Evolutionary conservation across 2,113 vertebrate species (phyloP).

Genomic region (Clarias batrachus): DNA sequence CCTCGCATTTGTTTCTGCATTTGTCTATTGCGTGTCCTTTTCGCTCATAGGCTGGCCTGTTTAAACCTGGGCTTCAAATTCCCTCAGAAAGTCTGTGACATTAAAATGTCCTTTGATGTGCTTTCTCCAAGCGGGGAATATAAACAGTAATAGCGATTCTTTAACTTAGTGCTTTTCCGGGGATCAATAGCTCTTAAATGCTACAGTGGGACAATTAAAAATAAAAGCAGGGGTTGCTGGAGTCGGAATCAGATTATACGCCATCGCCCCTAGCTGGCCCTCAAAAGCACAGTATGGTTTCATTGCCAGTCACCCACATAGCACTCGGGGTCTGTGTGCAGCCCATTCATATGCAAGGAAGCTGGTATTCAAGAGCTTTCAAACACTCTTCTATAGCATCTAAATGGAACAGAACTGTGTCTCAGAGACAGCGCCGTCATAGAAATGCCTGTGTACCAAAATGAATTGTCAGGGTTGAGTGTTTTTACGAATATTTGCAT

Average conservation of each 20-base stretch:
- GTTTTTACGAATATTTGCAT: conserved; percentile 5
- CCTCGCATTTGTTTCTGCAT: conserved; percentile 90
- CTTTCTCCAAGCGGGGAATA: conserved; percentile 95
- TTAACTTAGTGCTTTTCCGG: conserved; percentile 93
- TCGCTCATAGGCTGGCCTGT: conserved; percentile 89
- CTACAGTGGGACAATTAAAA: conserved; percentile 99
- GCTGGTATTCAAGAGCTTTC: conserved; percentile 65
- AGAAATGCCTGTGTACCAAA: conserved; percentile 11
- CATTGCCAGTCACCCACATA: conserved; percentile 71
- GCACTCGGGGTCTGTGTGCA: conserved; percentile 68
- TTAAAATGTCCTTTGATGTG: conserved; percentile 99
- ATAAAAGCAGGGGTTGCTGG: conserved; percentile 77
- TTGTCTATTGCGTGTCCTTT: conserved; percentile 96
- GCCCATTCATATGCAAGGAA: conserved; percentile 76
- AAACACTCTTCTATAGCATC: conserved; percentile 41
- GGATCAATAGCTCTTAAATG: conserved; percentile 99
- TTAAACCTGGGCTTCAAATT: conserved; percentile 92
- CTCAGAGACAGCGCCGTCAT: conserved; percentile 32
- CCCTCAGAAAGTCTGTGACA: conserved; percentile 97
- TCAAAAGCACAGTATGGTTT: conserved; percentile 80
- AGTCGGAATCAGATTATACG: conserved; percentile 80
- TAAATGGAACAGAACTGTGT: conserved; percentile 36
- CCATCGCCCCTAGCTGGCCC: conserved; percentile 73
- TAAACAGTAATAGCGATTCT: conserved; percentile 98
- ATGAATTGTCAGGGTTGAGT: conserved; percentile 2